Conservation (phyloP, 2,113 vertebrate genomes). For the Lutjanus erythropterus region DNA sequence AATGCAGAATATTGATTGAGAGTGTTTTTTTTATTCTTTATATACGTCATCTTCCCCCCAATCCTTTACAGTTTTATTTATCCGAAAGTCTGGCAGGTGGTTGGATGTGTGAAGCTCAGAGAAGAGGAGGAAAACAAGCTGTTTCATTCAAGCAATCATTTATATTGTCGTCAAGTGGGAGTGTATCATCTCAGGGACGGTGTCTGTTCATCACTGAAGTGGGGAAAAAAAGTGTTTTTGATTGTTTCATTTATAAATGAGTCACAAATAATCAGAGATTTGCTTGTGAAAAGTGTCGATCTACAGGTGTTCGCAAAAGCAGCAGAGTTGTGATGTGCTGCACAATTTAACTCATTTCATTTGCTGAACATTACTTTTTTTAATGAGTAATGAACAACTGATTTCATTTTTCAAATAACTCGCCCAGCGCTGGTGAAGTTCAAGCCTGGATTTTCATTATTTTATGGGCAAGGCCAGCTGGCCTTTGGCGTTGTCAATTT, state of each 20-base stretch:
- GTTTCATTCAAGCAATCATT: conserved; percentile 43
- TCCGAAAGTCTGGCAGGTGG: conserved; percentile 52
- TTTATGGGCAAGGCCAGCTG: no score
- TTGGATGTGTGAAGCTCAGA: conserved; percentile 40
- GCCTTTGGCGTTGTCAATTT: no score
- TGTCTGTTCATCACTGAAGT: conserved; percentile 12
- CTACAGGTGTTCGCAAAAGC: conserved; percentile 10
- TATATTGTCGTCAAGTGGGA: conserved; percentile 39
- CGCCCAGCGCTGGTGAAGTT: no score
- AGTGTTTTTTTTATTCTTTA: background rate
- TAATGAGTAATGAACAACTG: background rate
- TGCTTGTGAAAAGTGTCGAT: conserved; percentile 17
- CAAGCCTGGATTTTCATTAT: no score
- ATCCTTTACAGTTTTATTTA: conserved; percentile 29
- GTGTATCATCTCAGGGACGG: background rate
- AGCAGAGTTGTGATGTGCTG: background rate
- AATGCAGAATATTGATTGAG: conserved; percentile 63
- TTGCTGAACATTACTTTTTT: no score
- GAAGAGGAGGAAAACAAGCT: conserved; percentile 52
- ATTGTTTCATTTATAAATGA: conserved; percentile 20
- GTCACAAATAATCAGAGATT: conserved; percentile 7
- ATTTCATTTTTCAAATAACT: background rate
- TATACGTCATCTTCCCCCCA: background rate
- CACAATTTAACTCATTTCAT: background rate
- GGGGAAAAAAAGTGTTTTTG: background rate